Evolutionary conservation across 1,140 invertebrate genomes (phyloP).

Genomic region (Nasonia longicornis): DNA sequence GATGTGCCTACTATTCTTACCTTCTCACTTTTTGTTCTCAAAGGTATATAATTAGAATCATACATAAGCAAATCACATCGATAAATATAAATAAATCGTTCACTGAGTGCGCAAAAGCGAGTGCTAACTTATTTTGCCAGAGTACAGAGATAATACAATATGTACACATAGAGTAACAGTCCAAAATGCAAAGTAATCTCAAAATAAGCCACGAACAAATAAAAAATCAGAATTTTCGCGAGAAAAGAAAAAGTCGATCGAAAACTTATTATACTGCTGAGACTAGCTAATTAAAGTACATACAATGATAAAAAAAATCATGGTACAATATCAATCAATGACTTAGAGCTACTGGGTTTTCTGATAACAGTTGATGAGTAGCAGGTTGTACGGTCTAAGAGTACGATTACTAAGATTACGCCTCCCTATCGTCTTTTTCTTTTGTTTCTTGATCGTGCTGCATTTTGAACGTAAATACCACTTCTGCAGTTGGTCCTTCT

Average conservation of each 20-base stretch:
- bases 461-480: conserved; percentile 50
- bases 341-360: conserved; percentile 27
- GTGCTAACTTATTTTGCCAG: conserved; percentile 14
- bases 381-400: conserved; percentile 40
- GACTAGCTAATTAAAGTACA: conserved; percentile 36
- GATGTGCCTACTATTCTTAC: conserved; percentile 7
- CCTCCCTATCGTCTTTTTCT: conserved; percentile 8
- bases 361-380: conserved; percentile 29
- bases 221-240: conserved; percentile 24
- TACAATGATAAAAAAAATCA: conserved; percentile 37
- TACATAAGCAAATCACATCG: conserved; percentile 33
- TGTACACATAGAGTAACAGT: conserved; percentile 36
- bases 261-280: conserved; percentile 15
- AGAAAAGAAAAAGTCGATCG: conserved; percentile 1
- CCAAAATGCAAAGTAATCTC: conserved; percentile 30
- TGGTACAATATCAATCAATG: conserved; percentile 15
- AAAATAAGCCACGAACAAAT: conserved; percentile 10
- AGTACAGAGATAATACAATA: conserved; percentile 31
- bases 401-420: conserved; percentile 45
- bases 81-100: conserved; percentile 29
- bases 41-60: background rate
- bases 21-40: conserved; percentile 2
- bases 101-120: conserved; percentile 21
- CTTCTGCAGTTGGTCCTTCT: conserved; percentile 43
- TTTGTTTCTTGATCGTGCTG: conserved; percentile 48